Evolutionary conservation across 2,113 vertebrate species (phyloP), one percentile per base, ranked within the genome.

Genomic region (Silurus meridionalis): DNA sequence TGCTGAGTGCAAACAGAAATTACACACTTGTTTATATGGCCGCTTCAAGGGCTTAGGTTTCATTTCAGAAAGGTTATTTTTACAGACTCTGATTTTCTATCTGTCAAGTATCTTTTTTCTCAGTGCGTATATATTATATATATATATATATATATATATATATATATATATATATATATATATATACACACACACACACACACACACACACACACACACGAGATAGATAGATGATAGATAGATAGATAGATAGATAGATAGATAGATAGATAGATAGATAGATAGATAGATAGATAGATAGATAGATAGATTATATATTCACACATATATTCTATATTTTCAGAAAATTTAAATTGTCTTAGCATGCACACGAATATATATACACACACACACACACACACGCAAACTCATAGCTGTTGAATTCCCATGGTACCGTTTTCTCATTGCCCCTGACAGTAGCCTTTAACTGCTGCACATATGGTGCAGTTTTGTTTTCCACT

Each of bases 401-500:
- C 21, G 50, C 71, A 83, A 8, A 83, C 78, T 21, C 25, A 2
- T 74, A 74, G 67, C 63, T 67, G 10, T 25, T 72, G 60, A 84
- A 81, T 77, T 80, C 86, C 86, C 77, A 14, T 25, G 50, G 80
- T 60, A 79, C 61, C 58, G 57, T 85, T 86, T 53, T 46, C 58
- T 87, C 80, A 53, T 15, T 89, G 83, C 77, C 81, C 86, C 87
- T 74, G 52, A 79, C 85, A 80, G 83, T 69, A 86, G 82, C 81
- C 60, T 88, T 86, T 89, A 85, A 84, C 69, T 89, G 52, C 37
- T 53, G 63, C 84, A 87, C 84, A 88, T 87, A 88, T 78, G 89
- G 79, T 52, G 21, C 37, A 23, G 66, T 88, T 66, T 80, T 83
- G 55, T 85, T 66, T 87, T 50, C 13, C 55, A 25, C 85, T 75